Percentiles rank a stretch among this genome's conserved stretches.
phyloP scores from a whole-genome alignment of 2,888 invertebrate species.

The Lobophora halterata region DNA sequence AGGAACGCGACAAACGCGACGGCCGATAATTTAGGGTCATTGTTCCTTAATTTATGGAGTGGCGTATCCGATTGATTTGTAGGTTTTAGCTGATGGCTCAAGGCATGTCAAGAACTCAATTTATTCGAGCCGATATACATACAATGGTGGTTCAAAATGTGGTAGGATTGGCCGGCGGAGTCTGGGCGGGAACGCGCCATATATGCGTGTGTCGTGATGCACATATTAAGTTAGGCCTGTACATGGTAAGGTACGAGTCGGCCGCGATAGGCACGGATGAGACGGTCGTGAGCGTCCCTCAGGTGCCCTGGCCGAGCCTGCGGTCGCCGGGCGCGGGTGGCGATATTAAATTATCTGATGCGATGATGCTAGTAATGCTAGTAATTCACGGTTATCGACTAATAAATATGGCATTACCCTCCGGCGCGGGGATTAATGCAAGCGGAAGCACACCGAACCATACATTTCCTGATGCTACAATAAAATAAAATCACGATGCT shows the following conservation, averaged over 20 bases:
- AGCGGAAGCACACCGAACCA: conserved; percentile 5
- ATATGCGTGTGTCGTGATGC: conserved; percentile 76
- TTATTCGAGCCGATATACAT: conserved; percentile 77
- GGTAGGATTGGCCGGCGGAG: conserved; percentile 71
- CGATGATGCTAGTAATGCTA: conserved; percentile 43
- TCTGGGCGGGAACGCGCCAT: conserved; percentile 69
- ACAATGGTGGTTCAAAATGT: conserved; percentile 76
- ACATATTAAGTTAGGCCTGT: conserved; percentile 78
- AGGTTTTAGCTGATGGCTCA: conserved; percentile 48
- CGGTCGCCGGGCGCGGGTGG: conserved; percentile 58
- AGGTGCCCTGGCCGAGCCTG: conserved; percentile 38
- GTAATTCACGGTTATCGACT: conserved; percentile 42
- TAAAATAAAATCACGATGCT: too few relatives aligned
- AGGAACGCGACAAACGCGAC: conserved; percentile 71
- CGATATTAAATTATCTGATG: conserved; percentile 59
- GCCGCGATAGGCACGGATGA: conserved; percentile 69
- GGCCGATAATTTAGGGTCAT: conserved; percentile 80
- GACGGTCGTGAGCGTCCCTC: conserved; percentile 66
- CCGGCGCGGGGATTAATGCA: conserved; percentile 2
- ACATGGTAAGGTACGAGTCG: conserved; percentile 65
- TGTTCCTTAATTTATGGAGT: conserved; percentile 80
- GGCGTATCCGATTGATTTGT: conserved; percentile 77
- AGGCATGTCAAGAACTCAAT: conserved; percentile 62
- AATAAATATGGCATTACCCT: conserved; percentile 30
- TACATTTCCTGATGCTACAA: too few relatives aligned